Base-by-base conservation (phyloP, 2,797 vertebrate genomes). In the Falco naumanni region DNA sequence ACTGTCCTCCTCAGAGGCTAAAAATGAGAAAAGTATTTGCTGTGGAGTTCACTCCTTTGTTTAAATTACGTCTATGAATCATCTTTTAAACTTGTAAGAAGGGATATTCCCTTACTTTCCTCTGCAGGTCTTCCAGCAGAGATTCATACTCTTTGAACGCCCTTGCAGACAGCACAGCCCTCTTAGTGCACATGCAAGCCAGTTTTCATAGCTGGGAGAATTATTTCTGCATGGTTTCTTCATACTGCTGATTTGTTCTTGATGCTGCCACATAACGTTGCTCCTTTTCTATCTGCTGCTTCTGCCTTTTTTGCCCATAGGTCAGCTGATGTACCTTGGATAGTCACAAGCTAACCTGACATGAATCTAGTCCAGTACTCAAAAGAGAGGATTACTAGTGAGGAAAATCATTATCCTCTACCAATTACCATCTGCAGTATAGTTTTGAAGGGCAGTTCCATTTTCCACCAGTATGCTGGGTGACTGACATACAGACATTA, bases 361-460 rank as follows among this genome's bases (percentile, higher is more conserved):
- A 50, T 60, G 33, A 93, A 75, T 90, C 69, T 80, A 80, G 78
- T 80, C 80, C 81, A 71, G 66, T 41, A 54, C 59, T 93, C 78
- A 87, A 85, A 78, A 85, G 56, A 76, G 50, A 96, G 57, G 43
- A 72, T 84, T 90, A 50, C 69, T 57, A 82, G 69, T 37, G 63
- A 54, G 64, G 60, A 94, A 96, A 94, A 78, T 83, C 77, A 78
- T 85, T 87, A 65, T 59, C 75, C n/a, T 43, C 54, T 82, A 57
- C 53, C 70, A 88, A 64, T 81, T 90, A 50, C 84, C 64, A 83
- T 91, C 84, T 48, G 43, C 59, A 65, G 82, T 63, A 29, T 28
- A 81, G 29, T 60, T 89, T 69, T 87, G 64, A 72, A 94, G 68
- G 75, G 47, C 81, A 91, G 24, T 96, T 89, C 77, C 5, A 1